Conservation (phyloP, 2,113 vertebrate species). For the Paracyprichromis sp. region DNA sequence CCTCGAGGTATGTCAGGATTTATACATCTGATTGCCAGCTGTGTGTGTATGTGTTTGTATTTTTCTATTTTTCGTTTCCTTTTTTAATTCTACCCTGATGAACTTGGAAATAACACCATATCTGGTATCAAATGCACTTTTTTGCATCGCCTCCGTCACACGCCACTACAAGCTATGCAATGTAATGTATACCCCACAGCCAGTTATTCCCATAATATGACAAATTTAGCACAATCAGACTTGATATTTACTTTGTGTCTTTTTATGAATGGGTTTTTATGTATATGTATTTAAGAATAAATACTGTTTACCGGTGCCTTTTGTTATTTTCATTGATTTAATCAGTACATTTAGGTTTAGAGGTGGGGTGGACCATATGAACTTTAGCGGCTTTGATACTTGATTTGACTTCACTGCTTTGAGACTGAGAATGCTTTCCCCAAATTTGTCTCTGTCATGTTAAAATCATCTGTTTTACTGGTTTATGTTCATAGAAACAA, state of each 20-base stretch:
- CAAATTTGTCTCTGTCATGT: background rate
- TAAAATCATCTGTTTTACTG: background rate
- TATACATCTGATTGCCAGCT: background rate
- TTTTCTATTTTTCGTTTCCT: background rate
- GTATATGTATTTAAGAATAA: constrained; percentile 73
- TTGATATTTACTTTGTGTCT: constrained; percentile 53
- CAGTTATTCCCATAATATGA: constrained; percentile 23
- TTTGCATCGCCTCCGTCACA: constrained; percentile 38
- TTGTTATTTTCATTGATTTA: constrained; percentile 6
- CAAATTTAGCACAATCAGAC: constrained; percentile 52
- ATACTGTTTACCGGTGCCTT: constrained; percentile 55
- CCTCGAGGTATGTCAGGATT: background rate
- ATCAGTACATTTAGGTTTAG: background rate
- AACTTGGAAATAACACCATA: constrained; percentile 32
- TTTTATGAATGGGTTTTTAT: constrained; percentile 69
- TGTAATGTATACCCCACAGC: constrained; percentile 47
- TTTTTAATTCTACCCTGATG: background rate
- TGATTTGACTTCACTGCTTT: background rate
- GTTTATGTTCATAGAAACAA: background rate
- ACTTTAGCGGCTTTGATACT: background rate
- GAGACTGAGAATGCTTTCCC: background rate
- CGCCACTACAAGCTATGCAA: constrained; percentile 68
- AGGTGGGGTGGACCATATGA: background rate
- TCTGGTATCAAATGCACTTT: constrained; percentile 57
- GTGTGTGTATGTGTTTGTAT: background rate